Conservation (phyloP, 2,113 vertebrate species). For the Xenopus laevis region DNA sequence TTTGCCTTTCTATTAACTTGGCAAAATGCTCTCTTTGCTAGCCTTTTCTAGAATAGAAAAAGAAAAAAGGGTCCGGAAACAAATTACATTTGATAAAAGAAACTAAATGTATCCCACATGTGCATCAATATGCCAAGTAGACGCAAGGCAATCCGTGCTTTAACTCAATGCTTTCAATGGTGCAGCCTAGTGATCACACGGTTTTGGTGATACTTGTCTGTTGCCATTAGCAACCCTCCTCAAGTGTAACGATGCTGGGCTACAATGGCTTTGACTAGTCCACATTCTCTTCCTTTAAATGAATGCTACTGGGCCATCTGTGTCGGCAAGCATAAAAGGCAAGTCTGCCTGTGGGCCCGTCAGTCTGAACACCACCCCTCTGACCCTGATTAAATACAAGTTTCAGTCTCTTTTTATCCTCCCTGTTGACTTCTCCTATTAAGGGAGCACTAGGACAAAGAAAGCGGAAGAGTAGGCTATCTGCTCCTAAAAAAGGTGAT, state of each 20-base stretch:
- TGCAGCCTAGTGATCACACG: conserved; percentile 82
- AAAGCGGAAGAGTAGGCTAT: conserved; percentile 86
- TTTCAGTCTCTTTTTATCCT: conserved; percentile 84
- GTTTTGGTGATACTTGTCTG: conserved; percentile 73
- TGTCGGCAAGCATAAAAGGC: conserved; percentile 85
- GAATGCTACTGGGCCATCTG: conserved; percentile 81
- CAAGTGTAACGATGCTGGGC: conserved; percentile 80
- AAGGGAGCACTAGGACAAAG: conserved; percentile 82
- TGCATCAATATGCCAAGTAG: conserved; percentile 65
- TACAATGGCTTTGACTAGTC: conserved; percentile 77
- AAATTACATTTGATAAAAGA: conserved; percentile 33
- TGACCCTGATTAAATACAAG: conserved; percentile 93
- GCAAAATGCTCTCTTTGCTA: not conserved
- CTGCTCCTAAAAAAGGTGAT: conserved; percentile 89
- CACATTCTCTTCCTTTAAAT: conserved; percentile 76
- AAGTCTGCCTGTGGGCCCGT: conserved; percentile 78
- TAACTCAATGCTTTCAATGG: conserved; percentile 68
- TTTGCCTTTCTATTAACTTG: conserved; percentile 44
- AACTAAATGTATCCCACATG: conserved; percentile 39
- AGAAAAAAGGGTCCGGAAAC: conserved; percentile 9
- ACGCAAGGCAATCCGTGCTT: conserved; percentile 59
- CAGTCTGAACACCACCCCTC: conserved; percentile 80
- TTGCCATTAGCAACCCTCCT: conserved; percentile 82
- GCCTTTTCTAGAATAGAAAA: conserved; percentile 1
- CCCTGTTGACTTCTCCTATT: conserved; percentile 91